Conservation (phyloP, 2,113 vertebrate species). For the Pedionomus torquatus region DNA sequence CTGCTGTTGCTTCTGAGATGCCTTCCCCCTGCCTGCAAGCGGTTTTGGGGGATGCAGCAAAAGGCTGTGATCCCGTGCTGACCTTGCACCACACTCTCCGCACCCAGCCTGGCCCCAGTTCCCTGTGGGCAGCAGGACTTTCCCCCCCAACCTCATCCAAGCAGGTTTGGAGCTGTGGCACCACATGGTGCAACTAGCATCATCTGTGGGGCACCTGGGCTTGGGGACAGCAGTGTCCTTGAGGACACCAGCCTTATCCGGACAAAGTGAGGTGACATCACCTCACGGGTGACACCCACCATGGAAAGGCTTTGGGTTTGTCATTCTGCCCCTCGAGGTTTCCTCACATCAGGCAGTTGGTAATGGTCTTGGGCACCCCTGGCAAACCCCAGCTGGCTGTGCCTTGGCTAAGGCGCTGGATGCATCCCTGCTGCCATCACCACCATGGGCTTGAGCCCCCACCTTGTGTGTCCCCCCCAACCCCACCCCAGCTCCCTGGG, state of each 20-base stretch:
- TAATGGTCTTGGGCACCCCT: not conserved
- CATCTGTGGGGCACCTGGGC: not conserved
- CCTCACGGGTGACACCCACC: not conserved
- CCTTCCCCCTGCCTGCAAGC: not conserved
- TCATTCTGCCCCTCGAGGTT: not conserved
- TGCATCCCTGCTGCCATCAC: not conserved
- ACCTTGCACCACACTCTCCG: accelerated
- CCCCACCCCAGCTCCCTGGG: not conserved
- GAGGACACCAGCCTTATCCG: accelerated
- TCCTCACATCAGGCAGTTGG: not conserved
- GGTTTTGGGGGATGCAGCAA: not conserved
- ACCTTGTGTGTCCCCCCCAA: not conserved
- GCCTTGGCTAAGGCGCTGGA: accelerated
- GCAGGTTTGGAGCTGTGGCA: not conserved
- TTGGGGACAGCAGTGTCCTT: not conserved
- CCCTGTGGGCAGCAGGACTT: accelerated
- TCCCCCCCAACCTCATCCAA: not conserved
- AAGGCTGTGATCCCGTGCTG: not conserved
- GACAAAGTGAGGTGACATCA: not conserved
- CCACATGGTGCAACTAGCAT: not conserved
- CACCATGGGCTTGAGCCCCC: not conserved
- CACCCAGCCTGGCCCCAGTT: not conserved
- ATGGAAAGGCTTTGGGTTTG: not conserved
- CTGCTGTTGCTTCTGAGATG: not conserved
- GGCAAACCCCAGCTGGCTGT: not conserved